These are phyloP conservation scores for Stigmatopora nigra DNA, from an alignment of 2,113 vertebrate genomes.

Conservation along the genomic window DNA sequence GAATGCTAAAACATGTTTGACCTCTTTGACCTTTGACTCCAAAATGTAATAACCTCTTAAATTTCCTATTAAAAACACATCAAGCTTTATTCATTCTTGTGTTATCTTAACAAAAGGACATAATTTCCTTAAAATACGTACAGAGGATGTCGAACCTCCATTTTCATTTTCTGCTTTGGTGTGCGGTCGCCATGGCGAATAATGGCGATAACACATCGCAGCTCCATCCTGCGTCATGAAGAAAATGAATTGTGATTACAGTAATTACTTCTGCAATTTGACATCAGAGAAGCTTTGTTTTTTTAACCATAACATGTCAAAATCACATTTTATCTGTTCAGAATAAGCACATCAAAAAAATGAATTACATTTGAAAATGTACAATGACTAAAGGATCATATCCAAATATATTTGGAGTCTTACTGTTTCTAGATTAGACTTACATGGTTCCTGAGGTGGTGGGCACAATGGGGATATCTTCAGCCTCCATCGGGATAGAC, in stretches of 20 bases:
- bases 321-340: background rate
- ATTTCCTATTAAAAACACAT: too few species aligned
- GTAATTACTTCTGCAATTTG: background rate
- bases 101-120: background rate
- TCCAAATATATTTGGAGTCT: background rate
- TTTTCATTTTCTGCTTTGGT: slow-evolving; percentile 99
- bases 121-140: slow-evolving; percentile 47
- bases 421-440: slow-evolving; percentile 36
- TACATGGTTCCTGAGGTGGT: slow-evolving; percentile 97
- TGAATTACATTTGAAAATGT: too few species aligned
- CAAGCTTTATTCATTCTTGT: too few species aligned
- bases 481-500: slow-evolving; percentile 93
- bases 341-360: background rate
- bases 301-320: background rate
- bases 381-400: too few species aligned
- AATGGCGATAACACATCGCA: slow-evolving; percentile 94
- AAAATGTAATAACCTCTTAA: too few species aligned
- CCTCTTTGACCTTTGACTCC: too few species aligned
- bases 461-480: slow-evolving; percentile 96
- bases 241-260: background rate
- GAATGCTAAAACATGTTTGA: too few species aligned
- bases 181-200: slow-evolving; percentile 95
- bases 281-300: background rate
- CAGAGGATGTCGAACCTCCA: slow-evolving; percentile 92
- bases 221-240: slow-evolving; percentile 82